Evolutionary conservation across 2,797 vertebrate species (phyloP).

Genomic region (Falco berigora): DNA sequence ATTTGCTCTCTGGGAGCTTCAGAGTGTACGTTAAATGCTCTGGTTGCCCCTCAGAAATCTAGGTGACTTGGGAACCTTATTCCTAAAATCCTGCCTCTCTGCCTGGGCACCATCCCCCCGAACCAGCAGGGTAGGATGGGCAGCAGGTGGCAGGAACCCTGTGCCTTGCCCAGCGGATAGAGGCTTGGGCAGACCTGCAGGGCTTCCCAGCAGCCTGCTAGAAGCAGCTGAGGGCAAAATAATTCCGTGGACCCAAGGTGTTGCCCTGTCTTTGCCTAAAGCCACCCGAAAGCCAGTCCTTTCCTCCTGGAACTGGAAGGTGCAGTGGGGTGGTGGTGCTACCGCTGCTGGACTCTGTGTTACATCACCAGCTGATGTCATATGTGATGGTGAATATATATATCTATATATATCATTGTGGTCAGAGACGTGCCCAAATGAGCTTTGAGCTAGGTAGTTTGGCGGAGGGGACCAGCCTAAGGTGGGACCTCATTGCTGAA

Average conservation of each 20-base stretch:
- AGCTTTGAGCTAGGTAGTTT: background rate
- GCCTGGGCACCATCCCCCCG: background rate
- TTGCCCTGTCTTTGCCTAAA: background rate
- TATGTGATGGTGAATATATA: background rate
- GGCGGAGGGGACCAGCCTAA: background rate
- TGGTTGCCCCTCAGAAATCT: background rate
- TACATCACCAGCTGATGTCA: background rate
- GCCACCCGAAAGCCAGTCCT: background rate
- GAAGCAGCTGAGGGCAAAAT: background rate
- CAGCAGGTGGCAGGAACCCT: background rate
- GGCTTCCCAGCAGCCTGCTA: background rate
- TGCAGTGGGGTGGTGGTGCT: background rate
- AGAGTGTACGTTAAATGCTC: accelerated
- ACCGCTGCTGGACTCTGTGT: background rate
- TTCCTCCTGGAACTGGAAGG: background rate
- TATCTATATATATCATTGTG: accelerated
- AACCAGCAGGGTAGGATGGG: background rate
- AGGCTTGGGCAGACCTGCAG: background rate
- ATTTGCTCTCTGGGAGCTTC: background rate
- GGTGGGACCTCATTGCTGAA: background rate
- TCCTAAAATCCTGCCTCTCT: background rate
- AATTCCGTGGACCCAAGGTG: background rate
- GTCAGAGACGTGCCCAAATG: background rate
- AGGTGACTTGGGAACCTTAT: background rate
- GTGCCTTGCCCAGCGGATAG: background rate